Evolutionary conservation across 2,113 vertebrate species (phyloP).

Genomic region (Phyllopteryx taeniolatus): DNA sequence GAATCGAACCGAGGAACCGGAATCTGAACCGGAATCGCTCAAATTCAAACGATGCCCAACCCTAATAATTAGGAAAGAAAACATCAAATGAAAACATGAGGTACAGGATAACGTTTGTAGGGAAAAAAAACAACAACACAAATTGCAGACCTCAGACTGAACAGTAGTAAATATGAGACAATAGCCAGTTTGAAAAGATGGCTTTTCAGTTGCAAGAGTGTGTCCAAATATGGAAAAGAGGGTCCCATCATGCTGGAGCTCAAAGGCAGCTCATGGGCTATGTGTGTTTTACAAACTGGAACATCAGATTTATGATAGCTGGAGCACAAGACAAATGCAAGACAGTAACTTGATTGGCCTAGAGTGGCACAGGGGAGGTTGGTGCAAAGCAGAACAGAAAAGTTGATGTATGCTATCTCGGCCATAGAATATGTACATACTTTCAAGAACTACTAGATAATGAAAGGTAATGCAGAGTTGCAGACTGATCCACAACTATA

Average conservation of each 20-base stretch:
- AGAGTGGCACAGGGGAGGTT: slow-evolving; percentile 17
- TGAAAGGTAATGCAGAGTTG: slow-evolving; percentile 23
- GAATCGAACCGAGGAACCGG: no score
- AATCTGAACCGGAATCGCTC: no score
- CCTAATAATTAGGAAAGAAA: no score
- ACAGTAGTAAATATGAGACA: neutral
- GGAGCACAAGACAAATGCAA: slow-evolving; percentile 27
- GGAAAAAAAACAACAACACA: no score
- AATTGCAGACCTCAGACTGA: no score
- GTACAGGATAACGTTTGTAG: no score
- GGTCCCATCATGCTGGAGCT: neutral
- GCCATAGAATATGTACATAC: neutral
- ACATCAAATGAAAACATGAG: no score
- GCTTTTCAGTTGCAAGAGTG: neutral
- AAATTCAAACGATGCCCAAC: no score
- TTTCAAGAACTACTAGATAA: slow-evolving; percentile 13
- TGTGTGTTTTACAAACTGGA: slow-evolving; percentile 10
- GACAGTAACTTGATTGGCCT: slow-evolving; percentile 16
- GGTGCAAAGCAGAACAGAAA: slow-evolving; percentile 12
- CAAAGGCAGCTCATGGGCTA: neutral
- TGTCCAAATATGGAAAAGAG: neutral
- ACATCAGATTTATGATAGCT: slow-evolving; percentile 43
- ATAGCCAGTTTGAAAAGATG: neutral
- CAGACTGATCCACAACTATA: neutral
- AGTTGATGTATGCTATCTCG: slow-evolving; percentile 1